Conservation (phyloP, 1,140 invertebrate species). For the Tribolium madens region DNA sequence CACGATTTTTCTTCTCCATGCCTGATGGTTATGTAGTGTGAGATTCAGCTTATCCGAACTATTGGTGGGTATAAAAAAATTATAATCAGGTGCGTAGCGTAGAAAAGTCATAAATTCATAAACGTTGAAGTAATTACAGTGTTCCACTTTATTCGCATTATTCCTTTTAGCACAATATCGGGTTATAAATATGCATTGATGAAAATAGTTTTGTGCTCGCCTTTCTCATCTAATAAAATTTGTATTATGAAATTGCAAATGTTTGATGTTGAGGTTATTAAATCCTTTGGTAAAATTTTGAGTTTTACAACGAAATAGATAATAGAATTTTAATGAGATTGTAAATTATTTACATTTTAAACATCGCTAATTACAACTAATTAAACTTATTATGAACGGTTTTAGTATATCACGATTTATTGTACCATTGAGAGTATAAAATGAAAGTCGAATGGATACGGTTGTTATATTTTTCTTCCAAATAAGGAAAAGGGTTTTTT, state of each 20-base stretch:
- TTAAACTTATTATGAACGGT: conserved; percentile 27
- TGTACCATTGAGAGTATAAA: background rate
- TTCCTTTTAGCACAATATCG: background rate
- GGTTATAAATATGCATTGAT: background rate
- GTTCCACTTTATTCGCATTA: background rate
- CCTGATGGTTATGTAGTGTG: conserved; percentile 39
- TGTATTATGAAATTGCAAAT: conserved; percentile 10
- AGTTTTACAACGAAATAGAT: conserved; percentile 1
- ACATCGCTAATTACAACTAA: conserved; percentile 18
- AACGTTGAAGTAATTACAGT: conserved; percentile 2
- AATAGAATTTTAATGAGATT: conserved; percentile 21
- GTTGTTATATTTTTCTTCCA: conserved; percentile 2
- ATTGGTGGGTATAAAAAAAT: conserved; percentile 10
- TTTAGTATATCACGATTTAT: conserved; percentile 14
- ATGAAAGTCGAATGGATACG: background rate
- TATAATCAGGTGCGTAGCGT: background rate
- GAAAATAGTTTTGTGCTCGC: background rate
- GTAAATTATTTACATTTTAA: conserved; percentile 17
- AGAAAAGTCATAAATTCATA: conserved; percentile 12
- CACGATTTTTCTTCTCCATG: conserved; percentile 38
- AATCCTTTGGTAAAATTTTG: conserved; percentile 15
- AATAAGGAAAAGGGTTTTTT: background rate
- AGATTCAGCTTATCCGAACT: conserved; percentile 8
- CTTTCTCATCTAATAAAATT: background rate
- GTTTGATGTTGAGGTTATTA: conserved; percentile 21